Evolutionary conservation across 2,797 vertebrate species (phyloP).

Genomic region (Tenualosa thibaudeaui): DNA sequence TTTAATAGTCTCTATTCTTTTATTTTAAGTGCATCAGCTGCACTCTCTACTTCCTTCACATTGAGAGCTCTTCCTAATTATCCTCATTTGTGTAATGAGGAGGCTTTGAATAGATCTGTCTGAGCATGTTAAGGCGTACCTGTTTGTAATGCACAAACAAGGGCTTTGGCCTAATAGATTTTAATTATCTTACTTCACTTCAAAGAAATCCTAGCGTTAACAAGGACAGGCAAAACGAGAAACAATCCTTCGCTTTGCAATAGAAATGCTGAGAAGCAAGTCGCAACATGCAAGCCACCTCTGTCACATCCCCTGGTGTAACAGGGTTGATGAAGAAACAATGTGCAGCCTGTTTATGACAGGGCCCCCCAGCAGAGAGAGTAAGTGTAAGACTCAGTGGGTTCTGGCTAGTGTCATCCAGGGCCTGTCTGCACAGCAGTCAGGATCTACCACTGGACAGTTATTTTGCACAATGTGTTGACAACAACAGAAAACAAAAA

Average conservation of each 20-base stretch:
- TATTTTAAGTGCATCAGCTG: constrained; percentile 15
- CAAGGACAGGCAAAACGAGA: constrained; percentile 9
- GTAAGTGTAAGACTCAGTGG: neutral
- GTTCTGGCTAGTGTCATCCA: neutral
- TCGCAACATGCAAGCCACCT: neutral
- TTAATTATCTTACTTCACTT: constrained; percentile 34
- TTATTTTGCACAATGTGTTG: neutral
- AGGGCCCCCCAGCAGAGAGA: neutral
- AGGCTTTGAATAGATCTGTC: constrained; percentile 33
- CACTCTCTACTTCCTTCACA: constrained; percentile 15
- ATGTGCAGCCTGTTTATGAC: neutral
- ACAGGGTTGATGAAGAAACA: neutral
- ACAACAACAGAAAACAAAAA: neutral
- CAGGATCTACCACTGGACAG: neutral
- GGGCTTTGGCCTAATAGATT: constrained; percentile 36
- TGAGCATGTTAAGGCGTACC: constrained; percentile 28
- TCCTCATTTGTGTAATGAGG: constrained; percentile 32
- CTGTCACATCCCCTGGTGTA: neutral
- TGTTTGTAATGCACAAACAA: constrained; percentile 15
- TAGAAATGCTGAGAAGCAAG: neutral
- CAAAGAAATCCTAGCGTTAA: constrained; percentile 23
- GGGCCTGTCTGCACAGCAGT: neutral
- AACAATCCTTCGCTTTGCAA: neutral
- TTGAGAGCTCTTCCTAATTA: constrained; percentile 39
- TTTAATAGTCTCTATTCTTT: constrained; percentile 27